Base-by-base conservation (phyloP, 2,797 vertebrate genomes). In the Lerista edwardsae region DNA sequence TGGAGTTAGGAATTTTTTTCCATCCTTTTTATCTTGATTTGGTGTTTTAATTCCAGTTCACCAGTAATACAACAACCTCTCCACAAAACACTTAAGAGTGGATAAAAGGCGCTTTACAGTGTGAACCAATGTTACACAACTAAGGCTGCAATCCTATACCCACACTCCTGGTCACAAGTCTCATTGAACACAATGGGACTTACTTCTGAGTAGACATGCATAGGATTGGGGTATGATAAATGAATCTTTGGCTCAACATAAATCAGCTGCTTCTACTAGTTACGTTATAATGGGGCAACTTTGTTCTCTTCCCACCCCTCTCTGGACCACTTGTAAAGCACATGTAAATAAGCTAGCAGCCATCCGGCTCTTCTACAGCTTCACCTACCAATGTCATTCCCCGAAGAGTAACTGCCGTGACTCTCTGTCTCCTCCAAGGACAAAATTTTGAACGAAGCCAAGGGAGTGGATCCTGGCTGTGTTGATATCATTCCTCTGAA, bases 401-500 rank as follows among this genome's bases (percentile, higher is more conserved):
- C 98, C 11, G 98, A 98, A 89, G 97, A 96, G 89, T 99, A 99
- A 95, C 98, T 99, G 79, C 98, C 97, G 10, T 98, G 98, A 91
- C 98, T 99, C 90, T 99, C 98, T 0, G 98, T 97, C 94, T 99
- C 98, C 93, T 99, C 98, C 94, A 99, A 94, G 25, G 98, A 99
- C 82, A 99, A 94, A 81, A 99, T 99, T 95, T 99, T 99, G 92
- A 99, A 99, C 7, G 98, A 99, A 3, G 98, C 98, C 83, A 99
- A 95, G 7, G 98, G 98, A 0, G 98, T 99, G 89, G 98, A 99
- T 75, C 98, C 98, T 0, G 98, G 98, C 91, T 99, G 98, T 27
- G 98, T 99, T n/a, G 98, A 99, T 95, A 99, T 99, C 98, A 99
- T 99, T 75, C 98, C 98, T 91, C 98, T 94, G 95, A 99, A 99